These are phyloP conservation scores for Calephelis perditalis DNA, from an alignment of 2,888 invertebrate genomes.

Conservation along the genomic window DNA sequence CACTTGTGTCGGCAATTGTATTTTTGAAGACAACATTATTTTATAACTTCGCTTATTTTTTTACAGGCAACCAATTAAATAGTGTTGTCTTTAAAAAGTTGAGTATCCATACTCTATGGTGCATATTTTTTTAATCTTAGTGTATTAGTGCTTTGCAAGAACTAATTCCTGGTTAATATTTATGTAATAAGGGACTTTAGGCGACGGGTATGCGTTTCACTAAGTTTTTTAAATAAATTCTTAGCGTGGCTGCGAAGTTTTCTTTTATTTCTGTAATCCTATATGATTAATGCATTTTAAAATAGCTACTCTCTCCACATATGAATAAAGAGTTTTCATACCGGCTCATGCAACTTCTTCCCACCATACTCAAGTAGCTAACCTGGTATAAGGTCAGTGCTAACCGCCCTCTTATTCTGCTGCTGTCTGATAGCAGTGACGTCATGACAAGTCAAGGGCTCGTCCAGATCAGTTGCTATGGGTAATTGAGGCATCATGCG, in stretches of 20 bases:
- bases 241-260: slow-evolving; percentile 31
- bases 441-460: not conserved
- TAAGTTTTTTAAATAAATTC: slow-evolving; percentile 36
- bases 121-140: slow-evolving; percentile 34
- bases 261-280: slow-evolving; percentile 23
- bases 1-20: slow-evolving; percentile 34
- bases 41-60: slow-evolving; percentile 20
- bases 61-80: slow-evolving; percentile 16
- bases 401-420: not conserved
- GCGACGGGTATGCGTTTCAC: slow-evolving; percentile 53
- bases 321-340: not conserved
- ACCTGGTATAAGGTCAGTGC: not conserved
- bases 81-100: slow-evolving; percentile 35
- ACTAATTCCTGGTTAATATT: slow-evolving; percentile 27
- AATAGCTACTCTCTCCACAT: not conserved
- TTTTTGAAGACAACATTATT: slow-evolving; percentile 36
- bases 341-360: not conserved
- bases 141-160: slow-evolving; percentile 27
- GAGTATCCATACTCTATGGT: slow-evolving; percentile 32
- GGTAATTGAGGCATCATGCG: slow-evolving; percentile 13
- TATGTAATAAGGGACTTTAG: slow-evolving; percentile 35
- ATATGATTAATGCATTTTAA: too few species aligned
- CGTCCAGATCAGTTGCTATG: slow-evolving; percentile 11
- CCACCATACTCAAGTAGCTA: not conserved
- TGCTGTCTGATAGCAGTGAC: not conserved